These are phyloP conservation scores for Malurus melanocephalus DNA, from an alignment of 2,113 vertebrate species.

Conservation along the genomic window DNA sequence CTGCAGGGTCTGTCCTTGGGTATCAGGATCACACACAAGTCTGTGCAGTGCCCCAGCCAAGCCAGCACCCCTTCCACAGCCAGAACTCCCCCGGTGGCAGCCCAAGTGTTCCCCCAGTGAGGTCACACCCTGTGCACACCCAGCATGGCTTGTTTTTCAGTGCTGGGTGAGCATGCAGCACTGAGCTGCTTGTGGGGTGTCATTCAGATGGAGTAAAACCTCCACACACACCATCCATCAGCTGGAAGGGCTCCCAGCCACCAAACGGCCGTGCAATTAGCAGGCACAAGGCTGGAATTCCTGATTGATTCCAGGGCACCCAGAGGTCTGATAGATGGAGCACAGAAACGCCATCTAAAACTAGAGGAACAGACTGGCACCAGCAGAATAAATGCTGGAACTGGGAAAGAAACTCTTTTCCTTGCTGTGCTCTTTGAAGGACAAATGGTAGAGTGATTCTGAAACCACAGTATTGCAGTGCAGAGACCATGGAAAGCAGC, in stretches of 20 bases:
- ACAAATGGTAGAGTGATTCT: conserved; percentile 35
- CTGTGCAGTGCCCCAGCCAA: background rate
- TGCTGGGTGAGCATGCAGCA: accelerated
- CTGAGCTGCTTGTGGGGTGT: background rate
- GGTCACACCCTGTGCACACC: background rate
- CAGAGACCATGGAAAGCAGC: conserved; percentile 39
- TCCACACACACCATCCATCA: background rate
- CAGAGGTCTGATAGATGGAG: background rate
- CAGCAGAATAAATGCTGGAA: conserved; percentile 3
- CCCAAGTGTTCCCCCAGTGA: background rate
- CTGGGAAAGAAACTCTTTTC: conserved; percentile 1
- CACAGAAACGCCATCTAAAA: background rate
- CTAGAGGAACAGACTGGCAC: accelerated
- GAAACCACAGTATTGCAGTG: background rate
- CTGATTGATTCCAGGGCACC: conserved; percentile 16
- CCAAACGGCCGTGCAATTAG: background rate
- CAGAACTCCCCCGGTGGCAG: background rate
- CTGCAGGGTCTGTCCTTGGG: background rate
- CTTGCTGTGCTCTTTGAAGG: conserved; percentile 46
- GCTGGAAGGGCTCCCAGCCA: conserved; percentile 25
- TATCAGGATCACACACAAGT: background rate
- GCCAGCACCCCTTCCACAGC: background rate
- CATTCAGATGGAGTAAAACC: background rate
- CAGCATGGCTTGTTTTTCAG: accelerated
- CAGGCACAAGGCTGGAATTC: conserved; percentile 6